These are phyloP conservation scores for Prinia subflava DNA, from an alignment of 2,113 vertebrate genomes.

Conservation along the genomic window DNA sequence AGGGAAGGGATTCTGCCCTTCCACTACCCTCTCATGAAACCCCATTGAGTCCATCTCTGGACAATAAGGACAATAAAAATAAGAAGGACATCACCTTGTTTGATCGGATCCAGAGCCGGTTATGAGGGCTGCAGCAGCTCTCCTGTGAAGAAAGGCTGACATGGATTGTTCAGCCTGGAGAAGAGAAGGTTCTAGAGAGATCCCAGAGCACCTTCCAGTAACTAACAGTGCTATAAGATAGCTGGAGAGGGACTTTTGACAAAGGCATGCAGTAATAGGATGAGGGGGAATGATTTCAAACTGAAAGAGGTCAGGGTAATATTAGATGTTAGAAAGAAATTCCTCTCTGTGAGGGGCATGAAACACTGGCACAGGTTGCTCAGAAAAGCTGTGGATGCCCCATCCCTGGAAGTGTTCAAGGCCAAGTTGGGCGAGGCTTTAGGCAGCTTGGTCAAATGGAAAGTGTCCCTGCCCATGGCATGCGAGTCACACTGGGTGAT, in stretches of 20 bases:
- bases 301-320: neutral
- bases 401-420: neutral
- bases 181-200: neutral
- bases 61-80: too few species aligned
- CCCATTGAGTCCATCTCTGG: neutral
- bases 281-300: neutral
- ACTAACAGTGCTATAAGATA: neutral
- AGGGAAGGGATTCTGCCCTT: neutral
- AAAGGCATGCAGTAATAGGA: neutral
- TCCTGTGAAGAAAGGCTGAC: neutral
- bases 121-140: neutral
- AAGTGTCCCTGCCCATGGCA: neutral
- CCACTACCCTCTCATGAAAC: neutral
- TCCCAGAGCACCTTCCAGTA: neutral
- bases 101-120: accelerated
- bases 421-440: neutral
- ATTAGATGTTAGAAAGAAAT: neutral
- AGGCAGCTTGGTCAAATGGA: neutral
- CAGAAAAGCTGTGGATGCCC: neutral
- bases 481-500: neutral
- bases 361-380: neutral
- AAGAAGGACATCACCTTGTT: neutral
- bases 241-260: neutral
- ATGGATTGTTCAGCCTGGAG: neutral
- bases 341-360: neutral